These are phyloP conservation scores for Pelvicachromis taeniatus DNA, from an alignment of 2,113 vertebrate genomes.

Conservation along the genomic window DNA sequence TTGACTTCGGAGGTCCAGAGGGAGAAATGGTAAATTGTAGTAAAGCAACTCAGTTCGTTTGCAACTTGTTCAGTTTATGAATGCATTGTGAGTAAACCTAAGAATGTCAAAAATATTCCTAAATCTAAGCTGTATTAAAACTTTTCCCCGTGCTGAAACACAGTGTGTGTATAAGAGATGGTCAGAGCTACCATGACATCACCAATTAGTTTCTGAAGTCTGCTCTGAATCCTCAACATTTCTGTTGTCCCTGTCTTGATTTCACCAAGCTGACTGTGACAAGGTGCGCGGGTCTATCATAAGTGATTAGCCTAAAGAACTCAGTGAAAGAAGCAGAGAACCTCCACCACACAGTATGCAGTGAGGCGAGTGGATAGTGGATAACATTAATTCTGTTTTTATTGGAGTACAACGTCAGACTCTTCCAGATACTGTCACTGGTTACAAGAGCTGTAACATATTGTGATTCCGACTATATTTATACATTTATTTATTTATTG, in stretches of 20 bases:
- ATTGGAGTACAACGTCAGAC: neutral
- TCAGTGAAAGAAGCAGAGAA: no score
- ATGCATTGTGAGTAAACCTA: fast-evolving
- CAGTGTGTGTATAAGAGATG: neutral
- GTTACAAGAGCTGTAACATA: neutral
- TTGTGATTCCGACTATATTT: fast-evolving
- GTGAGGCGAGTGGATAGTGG: neutral
- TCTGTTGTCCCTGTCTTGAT: neutral
- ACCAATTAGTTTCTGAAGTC: neutral
- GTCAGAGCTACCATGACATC: neutral
- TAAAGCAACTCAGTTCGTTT: neutral
- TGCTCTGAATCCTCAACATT: neutral
- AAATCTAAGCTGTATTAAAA: neutral
- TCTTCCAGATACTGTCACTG: neutral
- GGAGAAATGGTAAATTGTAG: constrained; percentile 85
- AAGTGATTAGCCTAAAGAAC: neutral
- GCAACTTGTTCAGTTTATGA: neutral
- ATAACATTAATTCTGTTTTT: neutral
- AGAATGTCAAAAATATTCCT: fast-evolving
- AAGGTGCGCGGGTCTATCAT: neutral
- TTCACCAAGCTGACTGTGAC: neutral
- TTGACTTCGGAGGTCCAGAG: constrained; percentile 94
- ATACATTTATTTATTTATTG: neutral
- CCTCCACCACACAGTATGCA: neutral
- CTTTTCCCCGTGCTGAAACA: neutral